Conservation (phyloP, 2,797 vertebrate genomes). For the Sandelia bainsii region DNA sequence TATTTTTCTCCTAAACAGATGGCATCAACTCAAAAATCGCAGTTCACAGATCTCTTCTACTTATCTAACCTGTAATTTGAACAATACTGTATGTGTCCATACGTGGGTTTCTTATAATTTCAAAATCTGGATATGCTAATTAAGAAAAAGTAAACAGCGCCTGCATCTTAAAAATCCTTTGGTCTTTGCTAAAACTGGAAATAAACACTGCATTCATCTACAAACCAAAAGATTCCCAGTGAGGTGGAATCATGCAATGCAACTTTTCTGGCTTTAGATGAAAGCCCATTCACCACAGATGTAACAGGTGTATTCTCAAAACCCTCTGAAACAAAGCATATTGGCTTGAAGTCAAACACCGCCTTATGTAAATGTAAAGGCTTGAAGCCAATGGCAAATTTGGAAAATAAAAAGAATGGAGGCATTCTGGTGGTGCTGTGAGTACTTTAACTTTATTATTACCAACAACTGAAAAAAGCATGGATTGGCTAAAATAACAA, state of each 20-base stretch:
- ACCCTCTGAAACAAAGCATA: background rate
- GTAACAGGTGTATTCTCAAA: background rate
- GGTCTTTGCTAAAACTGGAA: background rate
- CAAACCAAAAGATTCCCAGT: background rate
- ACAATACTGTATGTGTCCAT: background rate
- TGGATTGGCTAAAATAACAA: too few species aligned
- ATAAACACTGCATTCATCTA: background rate
- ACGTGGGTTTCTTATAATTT: background rate
- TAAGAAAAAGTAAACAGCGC: too few species aligned
- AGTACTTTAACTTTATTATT: background rate
- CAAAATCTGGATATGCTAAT: background rate
- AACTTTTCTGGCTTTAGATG: background rate
- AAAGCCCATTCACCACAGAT: background rate
- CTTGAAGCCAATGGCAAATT: background rate
- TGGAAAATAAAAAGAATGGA: background rate
- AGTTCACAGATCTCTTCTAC: too few species aligned
- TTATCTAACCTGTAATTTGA: background rate
- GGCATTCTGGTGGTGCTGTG: background rate
- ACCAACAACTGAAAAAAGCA: background rate
- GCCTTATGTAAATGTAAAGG: background rate
- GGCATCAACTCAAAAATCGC: too few species aligned
- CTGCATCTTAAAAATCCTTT: background rate
- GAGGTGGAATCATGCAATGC: background rate
- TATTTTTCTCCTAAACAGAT: too few species aligned
- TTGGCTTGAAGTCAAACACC: background rate